Conservation (phyloP, 1,140 invertebrate genomes). For the Listronotus bonariensis region DNA sequence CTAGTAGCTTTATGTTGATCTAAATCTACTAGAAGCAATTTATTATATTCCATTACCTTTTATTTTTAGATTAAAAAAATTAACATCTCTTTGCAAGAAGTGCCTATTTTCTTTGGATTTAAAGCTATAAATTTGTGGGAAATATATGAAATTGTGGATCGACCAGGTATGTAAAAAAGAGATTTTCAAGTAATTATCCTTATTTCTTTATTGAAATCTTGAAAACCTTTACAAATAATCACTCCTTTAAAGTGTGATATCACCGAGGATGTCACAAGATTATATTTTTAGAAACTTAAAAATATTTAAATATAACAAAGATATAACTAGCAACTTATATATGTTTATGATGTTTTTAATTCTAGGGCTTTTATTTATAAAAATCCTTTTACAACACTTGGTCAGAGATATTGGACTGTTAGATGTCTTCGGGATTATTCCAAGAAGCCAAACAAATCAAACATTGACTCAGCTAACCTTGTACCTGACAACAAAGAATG, state of each 20-base stretch:
- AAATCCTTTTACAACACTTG: slow-evolving; percentile 80
- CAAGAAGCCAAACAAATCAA: slow-evolving; percentile 74
- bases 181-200: too few species aligned
- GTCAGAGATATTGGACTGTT: slow-evolving; percentile 82
- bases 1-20: too few species aligned
- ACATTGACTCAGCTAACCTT: slow-evolving; percentile 68
- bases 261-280: too few species aligned
- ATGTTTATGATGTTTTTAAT: too few species aligned
- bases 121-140: slow-evolving; percentile 61
- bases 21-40: too few species aligned
- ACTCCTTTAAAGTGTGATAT: too few species aligned
- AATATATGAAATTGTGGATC: slow-evolving; percentile 60
- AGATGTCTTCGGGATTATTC: slow-evolving; percentile 80
- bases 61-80: slow-evolving; percentile 47
- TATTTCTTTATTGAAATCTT: too few species aligned
- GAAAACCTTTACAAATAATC: too few species aligned
- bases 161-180: slow-evolving; percentile 37
- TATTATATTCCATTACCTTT: too few species aligned
- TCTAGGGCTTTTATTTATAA: slow-evolving; percentile 75
- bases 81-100: slow-evolving; percentile 5
- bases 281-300: too few species aligned
- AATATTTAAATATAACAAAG: too few species aligned
- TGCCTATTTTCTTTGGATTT: slow-evolving; percentile 56
- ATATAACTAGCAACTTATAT: too few species aligned
- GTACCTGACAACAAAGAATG: slow-evolving; percentile 55